A percentile compares a stretch with the other conserved stretches of the same genome.
phyloP scores from a whole-genome alignment of 2,888 invertebrate species.

The Andricus quercusramuli region DNA sequence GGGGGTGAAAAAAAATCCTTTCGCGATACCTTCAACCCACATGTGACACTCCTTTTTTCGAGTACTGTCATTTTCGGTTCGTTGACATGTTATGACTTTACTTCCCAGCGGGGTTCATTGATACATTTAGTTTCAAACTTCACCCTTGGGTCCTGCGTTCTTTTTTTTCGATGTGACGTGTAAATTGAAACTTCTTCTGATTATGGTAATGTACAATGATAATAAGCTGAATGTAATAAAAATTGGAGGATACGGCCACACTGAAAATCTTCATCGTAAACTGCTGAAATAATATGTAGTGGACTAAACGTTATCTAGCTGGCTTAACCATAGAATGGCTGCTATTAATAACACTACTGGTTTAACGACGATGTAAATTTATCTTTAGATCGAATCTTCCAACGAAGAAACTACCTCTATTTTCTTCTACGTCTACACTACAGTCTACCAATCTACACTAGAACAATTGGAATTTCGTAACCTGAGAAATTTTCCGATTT shows the following conservation, averaged over 20 bases:
- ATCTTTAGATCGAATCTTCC: not conserved
- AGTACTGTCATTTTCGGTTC: conserved; percentile 12
- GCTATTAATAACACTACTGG: conserved; percentile 13
- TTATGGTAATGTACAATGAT: not conserved
- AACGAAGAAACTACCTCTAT: not conserved
- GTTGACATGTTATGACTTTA: not conserved
- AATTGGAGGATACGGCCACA: not conserved
- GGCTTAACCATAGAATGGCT: conserved; percentile 3
- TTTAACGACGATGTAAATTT: conserved; percentile 4
- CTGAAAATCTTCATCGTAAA: not conserved
- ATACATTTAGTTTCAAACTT: not conserved
- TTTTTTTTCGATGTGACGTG: not conserved
- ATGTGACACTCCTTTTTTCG: conserved; percentile 26
- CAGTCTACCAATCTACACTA: not conserved
- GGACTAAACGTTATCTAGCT: not conserved
- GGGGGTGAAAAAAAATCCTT: conserved; percentile 35
- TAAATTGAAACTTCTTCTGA: not conserved
- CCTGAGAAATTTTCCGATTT: not conserved
- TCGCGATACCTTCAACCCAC: conserved; percentile 17
- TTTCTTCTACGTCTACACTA: not conserved
- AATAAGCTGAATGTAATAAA: not conserved
- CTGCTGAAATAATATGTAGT: not conserved
- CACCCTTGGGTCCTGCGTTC: not conserved
- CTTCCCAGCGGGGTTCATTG: not conserved
- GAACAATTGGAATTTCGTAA: not conserved